Conservation (phyloP, 2,888 invertebrate species). For the Microplitis manilae region DNA sequence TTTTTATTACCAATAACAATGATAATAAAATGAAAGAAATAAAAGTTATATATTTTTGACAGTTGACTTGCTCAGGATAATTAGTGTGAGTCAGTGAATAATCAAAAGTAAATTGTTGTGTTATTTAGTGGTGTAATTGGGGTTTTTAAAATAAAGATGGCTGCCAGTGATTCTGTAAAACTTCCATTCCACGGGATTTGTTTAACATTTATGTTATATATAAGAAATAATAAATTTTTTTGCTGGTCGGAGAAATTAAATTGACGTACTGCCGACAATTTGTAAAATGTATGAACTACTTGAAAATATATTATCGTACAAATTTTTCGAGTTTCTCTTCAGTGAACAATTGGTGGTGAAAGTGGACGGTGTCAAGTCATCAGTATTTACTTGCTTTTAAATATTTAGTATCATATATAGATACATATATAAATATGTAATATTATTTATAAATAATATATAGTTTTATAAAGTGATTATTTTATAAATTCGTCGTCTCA, state of each 20-base stretch:
- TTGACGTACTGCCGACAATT: background rate
- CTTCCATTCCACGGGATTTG: slow-evolving; percentile 48
- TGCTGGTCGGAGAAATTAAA: slow-evolving; percentile 3
- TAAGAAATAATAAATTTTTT: background rate
- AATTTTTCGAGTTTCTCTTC: background rate
- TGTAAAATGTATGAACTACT: background rate
- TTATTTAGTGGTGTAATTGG: slow-evolving; percentile 16
- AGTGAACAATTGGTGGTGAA: background rate
- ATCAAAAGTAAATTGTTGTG: background rate
- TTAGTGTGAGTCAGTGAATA: background rate
- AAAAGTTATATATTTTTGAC: background rate
- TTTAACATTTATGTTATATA: slow-evolving; percentile 5
- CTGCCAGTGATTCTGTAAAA: slow-evolving; percentile 57
- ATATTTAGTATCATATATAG: background rate
- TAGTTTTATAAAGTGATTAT: slow-evolving; percentile 1
- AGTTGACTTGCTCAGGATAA: background rate
- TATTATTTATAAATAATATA: slow-evolving; percentile 14
- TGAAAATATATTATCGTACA: background rate
- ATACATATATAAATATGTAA: background rate
- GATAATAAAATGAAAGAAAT: background rate
- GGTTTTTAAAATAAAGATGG: slow-evolving; percentile 60
- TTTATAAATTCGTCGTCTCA: background rate
- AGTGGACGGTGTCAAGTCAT: slow-evolving; percentile 14
- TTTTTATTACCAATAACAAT: background rate
- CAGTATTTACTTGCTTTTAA: background rate